phyloP scores from a whole-genome alignment of 2,113 vertebrate species.

The Furnarius figulus region DNA sequence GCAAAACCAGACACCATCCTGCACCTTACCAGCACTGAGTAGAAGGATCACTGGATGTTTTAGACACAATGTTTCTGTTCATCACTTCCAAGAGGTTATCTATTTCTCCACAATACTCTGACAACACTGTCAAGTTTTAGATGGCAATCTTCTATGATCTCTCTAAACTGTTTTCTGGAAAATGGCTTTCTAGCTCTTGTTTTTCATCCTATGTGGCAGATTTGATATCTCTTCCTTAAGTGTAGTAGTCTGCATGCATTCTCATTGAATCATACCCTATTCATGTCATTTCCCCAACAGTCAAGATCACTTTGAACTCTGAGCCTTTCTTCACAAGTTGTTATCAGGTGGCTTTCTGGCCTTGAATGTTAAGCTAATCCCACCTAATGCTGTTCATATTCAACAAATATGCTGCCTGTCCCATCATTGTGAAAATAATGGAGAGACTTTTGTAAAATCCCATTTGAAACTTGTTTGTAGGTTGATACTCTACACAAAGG shows the following conservation, averaged over 20 bases:
- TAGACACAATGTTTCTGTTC: neutral
- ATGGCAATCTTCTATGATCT: neutral
- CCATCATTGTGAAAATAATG: neutral
- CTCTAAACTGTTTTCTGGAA: neutral
- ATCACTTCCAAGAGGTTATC: neutral
- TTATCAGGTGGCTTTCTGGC: neutral
- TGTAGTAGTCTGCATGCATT: neutral
- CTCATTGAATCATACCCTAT: neutral
- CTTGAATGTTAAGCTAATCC: neutral
- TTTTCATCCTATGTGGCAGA: neutral
- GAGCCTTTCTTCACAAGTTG: neutral
- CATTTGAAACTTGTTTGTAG: neutral
- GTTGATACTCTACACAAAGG: constrained; percentile 12
- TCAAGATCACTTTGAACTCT: neutral
- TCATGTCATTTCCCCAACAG: neutral
- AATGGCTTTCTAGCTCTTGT: neutral
- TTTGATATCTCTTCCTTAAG: neutral
- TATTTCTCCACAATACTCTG: neutral
- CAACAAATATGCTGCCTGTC: neutral
- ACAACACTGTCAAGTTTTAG: neutral
- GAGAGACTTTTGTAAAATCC: neutral
- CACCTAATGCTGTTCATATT: neutral
- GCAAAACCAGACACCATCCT: neutral
- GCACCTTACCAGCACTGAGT: neutral
- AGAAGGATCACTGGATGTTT: neutral